Base-by-base conservation (phyloP, 53 echinoderm and acorn worm species). In the Paracentrotus lividus region DNA sequence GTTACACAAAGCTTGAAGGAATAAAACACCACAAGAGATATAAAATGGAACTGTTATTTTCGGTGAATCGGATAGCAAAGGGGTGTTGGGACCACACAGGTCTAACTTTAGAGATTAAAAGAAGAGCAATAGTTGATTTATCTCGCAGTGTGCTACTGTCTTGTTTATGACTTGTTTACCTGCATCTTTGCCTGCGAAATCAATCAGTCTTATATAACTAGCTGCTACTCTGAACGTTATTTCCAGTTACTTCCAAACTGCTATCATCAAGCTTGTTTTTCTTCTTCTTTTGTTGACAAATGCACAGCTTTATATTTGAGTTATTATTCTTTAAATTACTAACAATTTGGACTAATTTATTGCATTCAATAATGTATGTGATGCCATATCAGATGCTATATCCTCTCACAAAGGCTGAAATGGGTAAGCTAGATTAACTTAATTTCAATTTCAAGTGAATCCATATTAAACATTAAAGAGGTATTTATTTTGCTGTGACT, bases 21-120 rank as follows among this genome's bases (percentile, higher is more conserved):
- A 72, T 72, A 72, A 38, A 72, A 72, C 72, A 16, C 18, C 72
- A 72, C 72, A 72, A 72, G 72, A 72, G 72, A 26, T 40, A 20
- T 72, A 72, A 72, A 38, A 72, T 72, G 72, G 40, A 72, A 72
- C 72, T 72, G 72, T 72, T 72, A 40, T 72, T 72, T 72, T 72
- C 20, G 72, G 5, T 72, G 72, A 72, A 72, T 72, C 40, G 72
- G 72, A 36, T 40, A 18, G 21, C 18, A 40, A 38, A 72, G 38
- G 36, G 72, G 72, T 20, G 20, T 20, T 18, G 40, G 40, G 72
- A 72, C 72, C 72, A 72, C 72, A 72, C 72, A 72, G 36, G 72
- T 38, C 40, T 72, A 72, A 32, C 6, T 5, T 36, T 6, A 36
- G 72, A n/a, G 51, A 85, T 85, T 51, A 85, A 85, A 85, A 85